Base-by-base conservation (phyloP, 2,888 invertebrate species). In the Electrophaes corylata region DNA sequence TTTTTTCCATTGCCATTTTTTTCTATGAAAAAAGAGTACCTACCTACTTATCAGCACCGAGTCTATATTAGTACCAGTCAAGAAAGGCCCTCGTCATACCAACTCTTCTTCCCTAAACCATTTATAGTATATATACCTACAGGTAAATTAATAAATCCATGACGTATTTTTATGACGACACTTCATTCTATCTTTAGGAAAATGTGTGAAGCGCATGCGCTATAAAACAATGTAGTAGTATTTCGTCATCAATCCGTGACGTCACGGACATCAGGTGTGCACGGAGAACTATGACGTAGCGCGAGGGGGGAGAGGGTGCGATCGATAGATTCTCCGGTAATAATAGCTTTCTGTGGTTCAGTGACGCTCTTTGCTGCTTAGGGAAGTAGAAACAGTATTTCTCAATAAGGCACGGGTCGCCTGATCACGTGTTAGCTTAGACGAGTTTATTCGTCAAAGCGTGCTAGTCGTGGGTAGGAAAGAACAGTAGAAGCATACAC, bases 331-430 rank as follows among this genome's bases (percentile, higher is more conserved):
- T 81, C 63, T 44, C 67, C 67, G 67, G 62, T 73, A 75, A 77
- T 83, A 79, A 75, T 77, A 80, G 78, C 75, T 77, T 72, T 69
- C 65, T 73, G 64, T 75, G 74, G 82, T 78, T 83, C 81, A 83
- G 79, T 86, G 87, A 83, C 83, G 88, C 79, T 76, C 75, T 72
- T 70, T 79, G 81, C 79, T 73, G 74, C 66, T 48, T 69, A 78
- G 67, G 67, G 72, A 75, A 79, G 75, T 70, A 77, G 76, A 80
- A 75, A 73, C 73, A 56, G 61, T 70, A 77, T 79, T 82, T 83
- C 80, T 81, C 66, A 77, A 79, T 72, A 80, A 76, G 65, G 52
- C 71, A 89, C 84, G 86, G 87, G 81, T 89, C 86, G 85, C 53
- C 74, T 76, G 76, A 72, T 87, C 86, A 85, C 83, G 83, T 85